Percentiles rank a stretch among this genome's conserved stretches.
Evolutionary conservation across 2,113 vertebrate species (phyloP).

Genomic region (Cinclus mexicanus): DNA sequence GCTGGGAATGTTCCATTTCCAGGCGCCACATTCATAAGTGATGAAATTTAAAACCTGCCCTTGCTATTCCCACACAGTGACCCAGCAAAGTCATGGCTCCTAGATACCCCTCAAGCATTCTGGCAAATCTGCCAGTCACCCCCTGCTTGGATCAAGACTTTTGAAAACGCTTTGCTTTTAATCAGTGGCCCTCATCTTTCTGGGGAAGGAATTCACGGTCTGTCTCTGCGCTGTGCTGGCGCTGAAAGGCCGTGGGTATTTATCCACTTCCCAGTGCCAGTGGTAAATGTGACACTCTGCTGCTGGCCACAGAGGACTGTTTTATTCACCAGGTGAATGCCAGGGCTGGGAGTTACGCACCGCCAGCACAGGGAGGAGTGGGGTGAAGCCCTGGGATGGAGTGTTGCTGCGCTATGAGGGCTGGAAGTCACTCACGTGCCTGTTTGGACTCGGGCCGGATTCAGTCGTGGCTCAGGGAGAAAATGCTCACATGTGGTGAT

Average conservation of each 20-base stretch:
- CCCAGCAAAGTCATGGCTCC: neutral
- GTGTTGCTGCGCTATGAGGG: neutral
- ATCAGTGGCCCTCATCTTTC: neutral
- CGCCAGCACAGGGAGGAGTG: neutral
- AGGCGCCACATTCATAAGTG: fast-evolving
- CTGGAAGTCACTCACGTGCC: neutral
- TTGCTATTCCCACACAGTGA: neutral
- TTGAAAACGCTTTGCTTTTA: neutral
- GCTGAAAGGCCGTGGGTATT: neutral
- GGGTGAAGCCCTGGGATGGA: neutral
- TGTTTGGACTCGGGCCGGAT: fast-evolving
- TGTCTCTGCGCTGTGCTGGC: fast-evolving
- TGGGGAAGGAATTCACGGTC: neutral
- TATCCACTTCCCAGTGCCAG: neutral
- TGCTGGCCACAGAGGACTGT: neutral
- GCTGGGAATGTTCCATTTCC: fast-evolving
- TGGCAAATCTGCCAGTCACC: neutral
- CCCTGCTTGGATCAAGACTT: neutral
- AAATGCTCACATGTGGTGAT: fast-evolving
- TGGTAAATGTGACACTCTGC: neutral
- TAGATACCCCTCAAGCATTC: neutral
- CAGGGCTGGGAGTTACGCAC: neutral
- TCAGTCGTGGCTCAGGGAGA: neutral
- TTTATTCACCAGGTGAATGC: neutral
- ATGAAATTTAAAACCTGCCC: neutral